Conservation (phyloP, 1,140 invertebrate genomes). For the Nilaparvata lugens region DNA sequence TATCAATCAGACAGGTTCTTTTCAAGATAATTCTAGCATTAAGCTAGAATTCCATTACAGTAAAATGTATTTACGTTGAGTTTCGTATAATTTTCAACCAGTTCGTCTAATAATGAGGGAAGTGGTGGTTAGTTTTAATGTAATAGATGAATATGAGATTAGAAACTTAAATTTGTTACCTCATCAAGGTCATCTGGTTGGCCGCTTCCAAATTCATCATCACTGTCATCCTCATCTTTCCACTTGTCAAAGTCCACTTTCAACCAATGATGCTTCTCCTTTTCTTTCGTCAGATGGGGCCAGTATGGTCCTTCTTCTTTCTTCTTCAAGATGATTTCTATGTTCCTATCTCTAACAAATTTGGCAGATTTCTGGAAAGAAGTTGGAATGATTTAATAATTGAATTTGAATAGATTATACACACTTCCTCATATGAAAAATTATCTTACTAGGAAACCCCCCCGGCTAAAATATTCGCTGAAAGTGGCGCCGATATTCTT, state of each 20-base stretch:
- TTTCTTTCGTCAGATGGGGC: slow-evolving; percentile 78
- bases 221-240: slow-evolving; percentile 87
- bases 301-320: slow-evolving; percentile 75
- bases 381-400: slow-evolving; percentile 1
- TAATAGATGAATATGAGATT: slow-evolving; percentile 7
- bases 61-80: no score
- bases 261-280: slow-evolving; percentile 88
- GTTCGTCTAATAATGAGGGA: no score
- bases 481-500: no score
- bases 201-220: slow-evolving; percentile 43
- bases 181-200: slow-evolving; percentile 46
- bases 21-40: no score
- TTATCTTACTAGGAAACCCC: no score
- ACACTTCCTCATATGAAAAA: no score
- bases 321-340: slow-evolving; percentile 58
- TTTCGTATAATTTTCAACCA: no score
- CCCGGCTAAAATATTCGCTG: no score
- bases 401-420: background rate
- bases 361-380: slow-evolving; percentile 43
- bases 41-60: no score
- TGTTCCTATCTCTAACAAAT: slow-evolving; percentile 53
- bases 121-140: no score
- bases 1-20: no score
- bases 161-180: slow-evolving; percentile 35
- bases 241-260: slow-evolving; percentile 96